Evolutionary conservation across 1,140 invertebrate species (phyloP).

Genomic region (Littorina saxatilis): DNA sequence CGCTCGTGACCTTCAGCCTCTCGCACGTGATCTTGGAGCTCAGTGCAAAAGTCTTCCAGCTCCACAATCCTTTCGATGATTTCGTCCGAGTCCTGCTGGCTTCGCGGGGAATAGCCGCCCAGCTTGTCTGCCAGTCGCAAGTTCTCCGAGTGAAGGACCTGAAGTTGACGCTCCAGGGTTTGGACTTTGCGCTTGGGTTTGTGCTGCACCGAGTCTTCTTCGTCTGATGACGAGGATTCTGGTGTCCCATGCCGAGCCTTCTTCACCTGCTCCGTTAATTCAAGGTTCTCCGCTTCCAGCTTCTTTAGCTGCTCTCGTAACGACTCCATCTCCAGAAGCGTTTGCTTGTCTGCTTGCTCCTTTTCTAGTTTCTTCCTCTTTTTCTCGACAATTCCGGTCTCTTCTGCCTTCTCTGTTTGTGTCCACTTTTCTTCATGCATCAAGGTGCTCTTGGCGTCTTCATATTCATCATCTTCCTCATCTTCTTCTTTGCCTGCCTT

Average conservation of each 20-base stretch:
- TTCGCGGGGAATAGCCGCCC: constrained; percentile 43
- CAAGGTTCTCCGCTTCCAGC: constrained; percentile 44
- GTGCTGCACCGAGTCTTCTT: constrained; percentile 1
- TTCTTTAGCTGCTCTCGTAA: constrained; percentile 39
- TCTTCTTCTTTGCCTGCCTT: constrained; percentile 3
- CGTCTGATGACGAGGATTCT: constrained; percentile 8
- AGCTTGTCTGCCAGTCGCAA: constrained; percentile 50
- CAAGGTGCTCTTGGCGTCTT: no score
- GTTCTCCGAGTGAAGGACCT: constrained; percentile 56
- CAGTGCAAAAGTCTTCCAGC: constrained; percentile 60
- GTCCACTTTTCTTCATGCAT: no score
- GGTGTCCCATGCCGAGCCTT: no score
- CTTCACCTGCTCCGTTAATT: constrained; percentile 37
- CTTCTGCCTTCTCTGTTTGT: no score
- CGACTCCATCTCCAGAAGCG: constrained; percentile 29
- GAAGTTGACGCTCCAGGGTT: constrained; percentile 45
- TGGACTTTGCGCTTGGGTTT: constrained; percentile 37
- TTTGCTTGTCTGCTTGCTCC: constrained; percentile 27
- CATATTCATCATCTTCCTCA: no score
- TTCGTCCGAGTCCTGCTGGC: constrained; percentile 43
- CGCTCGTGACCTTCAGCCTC: constrained; percentile 60
- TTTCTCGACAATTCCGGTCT: no score
- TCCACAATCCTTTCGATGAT: constrained; percentile 56
- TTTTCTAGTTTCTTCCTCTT: neutral
- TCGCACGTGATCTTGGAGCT: constrained; percentile 62